These are phyloP conservation scores for Leucosticte australis DNA, from an alignment of 2,113 vertebrate species.

Conservation along the genomic window DNA sequence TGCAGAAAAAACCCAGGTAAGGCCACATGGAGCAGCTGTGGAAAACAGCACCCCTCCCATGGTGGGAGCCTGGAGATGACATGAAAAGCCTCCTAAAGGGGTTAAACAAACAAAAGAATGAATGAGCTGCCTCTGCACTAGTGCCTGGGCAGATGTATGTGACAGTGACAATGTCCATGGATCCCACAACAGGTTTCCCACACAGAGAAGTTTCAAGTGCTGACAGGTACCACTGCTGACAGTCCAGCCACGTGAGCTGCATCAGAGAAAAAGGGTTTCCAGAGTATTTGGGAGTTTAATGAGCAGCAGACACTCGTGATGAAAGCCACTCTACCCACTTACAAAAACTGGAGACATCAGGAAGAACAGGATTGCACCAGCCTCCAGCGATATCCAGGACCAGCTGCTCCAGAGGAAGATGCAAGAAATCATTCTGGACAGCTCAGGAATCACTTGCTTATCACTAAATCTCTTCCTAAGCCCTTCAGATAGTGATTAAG, in stretches of 20 bases:
- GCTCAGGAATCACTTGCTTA: neutral
- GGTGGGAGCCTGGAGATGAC: neutral
- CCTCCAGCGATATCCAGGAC: neutral
- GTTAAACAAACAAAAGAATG: neutral
- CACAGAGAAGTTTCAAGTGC: neutral
- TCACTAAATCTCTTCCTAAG: neutral
- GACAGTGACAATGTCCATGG: accelerated
- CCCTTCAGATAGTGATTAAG: constrained; percentile 21
- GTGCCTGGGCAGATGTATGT: neutral
- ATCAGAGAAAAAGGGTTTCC: neutral
- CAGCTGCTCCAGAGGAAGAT: neutral
- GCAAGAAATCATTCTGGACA: constrained; percentile 14
- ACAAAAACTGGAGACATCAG: neutral
- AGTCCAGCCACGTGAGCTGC: neutral
- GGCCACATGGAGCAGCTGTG: neutral
- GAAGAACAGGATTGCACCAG: neutral
- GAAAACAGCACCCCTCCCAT: accelerated
- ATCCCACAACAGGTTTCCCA: accelerated
- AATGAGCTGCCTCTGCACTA: neutral
- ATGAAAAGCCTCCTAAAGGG: neutral
- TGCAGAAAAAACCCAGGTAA: accelerated
- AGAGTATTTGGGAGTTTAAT: neutral
- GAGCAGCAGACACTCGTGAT: neutral
- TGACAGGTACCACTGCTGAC: neutral
- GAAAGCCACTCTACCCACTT: neutral